Evolutionary conservation across 2,797 vertebrate genomes (phyloP).

Genomic region (Pseudochaenichthys georgianus): DNA sequence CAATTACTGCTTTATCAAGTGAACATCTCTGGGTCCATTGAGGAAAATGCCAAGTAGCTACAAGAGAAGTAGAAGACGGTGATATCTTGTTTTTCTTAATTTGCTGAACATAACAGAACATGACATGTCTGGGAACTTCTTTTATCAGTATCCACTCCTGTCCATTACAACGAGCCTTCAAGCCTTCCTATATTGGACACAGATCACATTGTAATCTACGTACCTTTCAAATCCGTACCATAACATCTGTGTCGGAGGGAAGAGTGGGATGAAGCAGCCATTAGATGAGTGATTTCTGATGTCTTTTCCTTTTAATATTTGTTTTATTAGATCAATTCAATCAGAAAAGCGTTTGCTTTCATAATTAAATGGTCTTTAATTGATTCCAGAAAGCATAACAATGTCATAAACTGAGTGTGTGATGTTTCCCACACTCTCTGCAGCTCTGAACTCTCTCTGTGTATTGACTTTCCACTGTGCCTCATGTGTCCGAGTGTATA

Average conservation of each 20-base stretch:
- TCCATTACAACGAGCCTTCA: neutral
- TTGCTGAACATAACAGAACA: too few species aligned
- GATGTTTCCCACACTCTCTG: constrained; percentile 30
- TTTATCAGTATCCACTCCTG: neutral
- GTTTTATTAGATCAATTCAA: neutral
- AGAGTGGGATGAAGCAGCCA: too few species aligned
- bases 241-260: too few species aligned
- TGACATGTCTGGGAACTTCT: too few species aligned
- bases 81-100: too few species aligned
- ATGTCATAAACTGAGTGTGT: too few species aligned
- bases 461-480: constrained; percentile 53
- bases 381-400: neutral
- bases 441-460: constrained; percentile 23
- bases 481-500: constrained; percentile 29
- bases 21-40: too few species aligned
- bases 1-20: too few species aligned
- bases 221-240: neutral
- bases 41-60: too few species aligned
- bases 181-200: too few species aligned
- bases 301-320: neutral
- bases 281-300: neutral
- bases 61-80: too few species aligned
- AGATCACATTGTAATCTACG: neutral
- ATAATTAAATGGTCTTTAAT: neutral
- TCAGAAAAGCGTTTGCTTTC: neutral